Conservation (phyloP, 2,888 invertebrate genomes). For the Timandra comae region DNA sequence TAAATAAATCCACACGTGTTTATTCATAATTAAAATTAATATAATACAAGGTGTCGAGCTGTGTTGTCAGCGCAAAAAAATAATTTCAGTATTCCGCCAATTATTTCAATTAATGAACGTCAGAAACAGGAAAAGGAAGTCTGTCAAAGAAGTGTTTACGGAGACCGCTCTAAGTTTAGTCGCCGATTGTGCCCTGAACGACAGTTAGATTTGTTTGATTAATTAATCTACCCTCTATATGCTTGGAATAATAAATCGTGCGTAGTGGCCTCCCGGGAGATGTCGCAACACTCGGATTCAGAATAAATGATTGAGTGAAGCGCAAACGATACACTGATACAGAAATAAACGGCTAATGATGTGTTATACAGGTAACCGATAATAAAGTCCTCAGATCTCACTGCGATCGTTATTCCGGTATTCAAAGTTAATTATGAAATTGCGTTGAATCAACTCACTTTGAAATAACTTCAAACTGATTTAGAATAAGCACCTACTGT, state of each 20-base stretch:
- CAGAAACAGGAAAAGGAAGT: constrained; percentile 71
- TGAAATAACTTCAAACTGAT: too few species aligned
- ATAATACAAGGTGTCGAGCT: constrained; percentile 37
- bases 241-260: constrained; percentile 69
- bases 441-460: constrained; percentile 5
- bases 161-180: constrained; percentile 52
- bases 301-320: constrained; percentile 71
- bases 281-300: constrained; percentile 59
- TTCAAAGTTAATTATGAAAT: constrained; percentile 37
- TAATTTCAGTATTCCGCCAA: constrained; percentile 59
- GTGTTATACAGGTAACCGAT: constrained; percentile 67
- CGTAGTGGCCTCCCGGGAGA: constrained; percentile 68
- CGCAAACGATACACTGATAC: constrained; percentile 50
- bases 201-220: constrained; percentile 73
- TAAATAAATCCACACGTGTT: constrained; percentile 11
- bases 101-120: constrained; percentile 73
- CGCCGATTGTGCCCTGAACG: constrained; percentile 64
- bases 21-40: constrained; percentile 37
- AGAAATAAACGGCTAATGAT: constrained; percentile 71
- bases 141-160: constrained; percentile 27
- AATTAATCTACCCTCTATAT: constrained; percentile 68
- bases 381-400: constrained; percentile 68
- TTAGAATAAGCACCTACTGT: too few species aligned
- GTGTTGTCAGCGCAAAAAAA: constrained; percentile 64
- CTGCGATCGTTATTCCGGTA: constrained; percentile 53